Percentiles rank a stretch among this genome's conserved stretches.
Evolutionary conservation across 2,113 vertebrate species (phyloP).

Genomic region (Hylia prasina): DNA sequence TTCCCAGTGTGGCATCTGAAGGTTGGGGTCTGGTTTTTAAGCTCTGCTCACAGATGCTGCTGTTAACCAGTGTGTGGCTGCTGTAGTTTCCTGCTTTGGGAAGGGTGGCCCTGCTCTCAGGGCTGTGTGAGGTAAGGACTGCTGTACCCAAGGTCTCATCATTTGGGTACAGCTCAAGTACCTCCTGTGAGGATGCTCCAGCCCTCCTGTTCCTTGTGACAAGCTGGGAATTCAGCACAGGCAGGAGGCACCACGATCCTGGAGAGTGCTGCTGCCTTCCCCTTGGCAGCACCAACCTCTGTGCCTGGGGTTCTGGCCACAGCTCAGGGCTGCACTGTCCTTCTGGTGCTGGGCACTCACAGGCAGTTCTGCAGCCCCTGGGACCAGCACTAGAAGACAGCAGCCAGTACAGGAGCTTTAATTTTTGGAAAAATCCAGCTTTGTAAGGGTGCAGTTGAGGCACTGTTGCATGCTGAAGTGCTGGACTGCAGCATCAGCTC

Average conservation of each 20-base stretch:
- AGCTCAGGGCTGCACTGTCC: neutral
- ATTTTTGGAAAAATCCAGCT: neutral
- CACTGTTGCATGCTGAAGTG: neutral
- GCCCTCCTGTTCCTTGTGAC: neutral
- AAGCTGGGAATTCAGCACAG: neutral
- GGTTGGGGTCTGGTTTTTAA: neutral
- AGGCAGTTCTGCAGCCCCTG: neutral
- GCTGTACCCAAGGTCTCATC: neutral
- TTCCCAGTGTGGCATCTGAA: neutral
- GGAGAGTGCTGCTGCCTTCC: neutral
- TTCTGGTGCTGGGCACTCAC: neutral
- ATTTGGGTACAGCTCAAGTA: neutral
- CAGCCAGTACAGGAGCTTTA: neutral
- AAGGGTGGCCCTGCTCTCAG: neutral
- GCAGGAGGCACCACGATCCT: neutral
- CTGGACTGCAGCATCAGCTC: neutral
- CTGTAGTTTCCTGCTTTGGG: neutral
- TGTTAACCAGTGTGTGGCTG: neutral
- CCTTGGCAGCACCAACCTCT: neutral
- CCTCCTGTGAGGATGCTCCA: neutral
- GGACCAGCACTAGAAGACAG: neutral
- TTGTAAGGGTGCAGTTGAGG: neutral
- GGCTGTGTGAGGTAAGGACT: neutral
- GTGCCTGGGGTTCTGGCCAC: neutral
- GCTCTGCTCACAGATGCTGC: neutral